phyloP scores from a whole-genome alignment of 1,140 invertebrate genomes.

The Zaprionus taronus region DNA sequence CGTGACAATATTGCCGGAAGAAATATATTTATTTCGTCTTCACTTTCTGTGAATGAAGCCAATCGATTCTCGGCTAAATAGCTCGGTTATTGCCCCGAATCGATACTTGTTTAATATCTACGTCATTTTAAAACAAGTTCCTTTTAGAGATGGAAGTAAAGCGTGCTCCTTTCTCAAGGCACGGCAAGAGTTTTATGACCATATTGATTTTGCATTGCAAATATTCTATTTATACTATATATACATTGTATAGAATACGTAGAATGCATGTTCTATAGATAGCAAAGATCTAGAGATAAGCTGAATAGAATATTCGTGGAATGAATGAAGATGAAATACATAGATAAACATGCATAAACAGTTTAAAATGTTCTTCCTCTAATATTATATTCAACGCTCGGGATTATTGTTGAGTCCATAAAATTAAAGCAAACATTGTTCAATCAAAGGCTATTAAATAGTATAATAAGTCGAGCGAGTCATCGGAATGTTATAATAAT shows the following conservation, averaged over 20 bases:
- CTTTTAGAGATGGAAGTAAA: slow-evolving; percentile 6
- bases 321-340: neutral
- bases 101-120: slow-evolving; percentile 1
- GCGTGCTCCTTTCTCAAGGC: slow-evolving; percentile 14
- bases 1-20: slow-evolving; percentile 51
- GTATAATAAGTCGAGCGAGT: neutral
- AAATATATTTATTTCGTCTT: slow-evolving; percentile 32
- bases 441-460: neutral
- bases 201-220: slow-evolving; percentile 4
- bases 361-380: neutral
- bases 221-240: neutral
- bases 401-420: neutral
- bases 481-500: neutral
- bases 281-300: neutral
- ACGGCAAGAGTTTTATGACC: neutral
- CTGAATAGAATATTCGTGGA: neutral
- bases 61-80: slow-evolving; percentile 2
- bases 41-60: slow-evolving; percentile 27
- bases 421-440: neutral
- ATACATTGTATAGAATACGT: neutral
- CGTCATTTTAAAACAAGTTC: slow-evolving; percentile 23
- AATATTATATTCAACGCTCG: neutral
- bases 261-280: neutral
- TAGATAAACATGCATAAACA: neutral
- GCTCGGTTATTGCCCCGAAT: slow-evolving; percentile 41